phyloP scores from a whole-genome alignment of 2,113 vertebrate genomes.

The Pseudopodoces humilis region DNA sequence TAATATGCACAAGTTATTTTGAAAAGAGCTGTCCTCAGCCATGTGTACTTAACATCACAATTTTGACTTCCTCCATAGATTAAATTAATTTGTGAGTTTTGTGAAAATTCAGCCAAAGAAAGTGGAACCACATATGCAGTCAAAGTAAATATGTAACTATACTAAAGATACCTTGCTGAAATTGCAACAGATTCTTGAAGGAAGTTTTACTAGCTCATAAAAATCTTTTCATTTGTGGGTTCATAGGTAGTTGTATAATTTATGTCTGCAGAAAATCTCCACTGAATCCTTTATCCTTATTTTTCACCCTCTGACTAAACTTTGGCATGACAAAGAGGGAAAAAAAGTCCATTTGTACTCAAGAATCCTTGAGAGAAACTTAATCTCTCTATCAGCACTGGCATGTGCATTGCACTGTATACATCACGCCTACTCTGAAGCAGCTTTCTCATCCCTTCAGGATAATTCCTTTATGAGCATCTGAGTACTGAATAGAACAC shows the following conservation, averaged over 20 bases:
- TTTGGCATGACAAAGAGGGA: background rate
- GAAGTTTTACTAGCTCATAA: background rate
- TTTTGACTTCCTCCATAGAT: background rate
- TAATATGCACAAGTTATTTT: background rate
- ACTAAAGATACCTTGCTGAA: background rate
- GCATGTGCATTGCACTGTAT: background rate
- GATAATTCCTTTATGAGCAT: background rate
- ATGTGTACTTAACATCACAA: background rate
- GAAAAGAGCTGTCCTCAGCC: background rate
- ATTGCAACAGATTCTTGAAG: background rate
- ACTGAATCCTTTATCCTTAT: background rate
- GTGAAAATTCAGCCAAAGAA: background rate
- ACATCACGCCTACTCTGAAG: background rate
- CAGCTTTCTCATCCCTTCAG: background rate
- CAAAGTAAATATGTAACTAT: background rate
- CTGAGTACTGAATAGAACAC: background rate
- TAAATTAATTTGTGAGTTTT: background rate
- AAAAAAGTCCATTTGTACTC: background rate
- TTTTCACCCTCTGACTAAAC: constrained; percentile 9
- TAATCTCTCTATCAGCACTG: constrained; percentile 16
- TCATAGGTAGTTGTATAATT: background rate
- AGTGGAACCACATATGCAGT: background rate
- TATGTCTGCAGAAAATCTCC: background rate
- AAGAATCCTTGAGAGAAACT: constrained; percentile 10
- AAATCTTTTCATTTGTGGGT: background rate